Conservation (phyloP, 2,797 vertebrate species). For the Acipenser transmontanus region DNA sequence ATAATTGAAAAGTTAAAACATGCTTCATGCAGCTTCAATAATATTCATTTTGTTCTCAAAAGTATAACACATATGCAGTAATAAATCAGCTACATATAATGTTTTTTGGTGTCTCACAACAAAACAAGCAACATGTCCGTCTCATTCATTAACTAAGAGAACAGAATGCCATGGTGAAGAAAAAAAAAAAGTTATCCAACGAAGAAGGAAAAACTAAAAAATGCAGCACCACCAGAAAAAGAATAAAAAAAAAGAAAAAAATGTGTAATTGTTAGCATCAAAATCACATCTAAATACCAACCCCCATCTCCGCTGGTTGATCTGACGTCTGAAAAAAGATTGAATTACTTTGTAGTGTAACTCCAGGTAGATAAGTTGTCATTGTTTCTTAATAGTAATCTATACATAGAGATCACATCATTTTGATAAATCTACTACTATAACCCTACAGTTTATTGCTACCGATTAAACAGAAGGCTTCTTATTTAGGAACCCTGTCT, state of each 20-base stretch:
- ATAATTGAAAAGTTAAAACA: slow-evolving; percentile 22
- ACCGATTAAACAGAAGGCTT: too few relatives aligned
- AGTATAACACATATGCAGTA: slow-evolving; percentile 6
- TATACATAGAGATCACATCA: too few relatives aligned
- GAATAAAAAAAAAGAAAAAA: slow-evolving; percentile 11
- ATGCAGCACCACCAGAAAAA: slow-evolving; percentile 1
- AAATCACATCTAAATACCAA: slow-evolving; percentile 57
- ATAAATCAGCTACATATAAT: neutral
- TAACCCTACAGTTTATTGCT: too few relatives aligned
- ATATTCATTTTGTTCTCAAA: slow-evolving; percentile 7
- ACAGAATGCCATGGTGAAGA: neutral
- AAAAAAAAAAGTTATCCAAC: too few relatives aligned
- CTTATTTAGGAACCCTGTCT: too few relatives aligned
- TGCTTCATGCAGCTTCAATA: slow-evolving; percentile 40
- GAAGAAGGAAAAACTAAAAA: neutral
- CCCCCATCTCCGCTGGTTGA: slow-evolving; percentile 57
- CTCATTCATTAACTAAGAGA: neutral
- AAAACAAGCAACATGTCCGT: neutral
- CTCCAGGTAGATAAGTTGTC: too few relatives aligned
- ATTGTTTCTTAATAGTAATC: too few relatives aligned
- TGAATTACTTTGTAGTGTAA: slow-evolving; percentile 29
- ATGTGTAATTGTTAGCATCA: slow-evolving; percentile 26
- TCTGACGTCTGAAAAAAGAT: slow-evolving; percentile 63
- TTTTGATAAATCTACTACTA: too few relatives aligned
- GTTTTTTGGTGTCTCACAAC: neutral